phyloP scores from a whole-genome alignment of 1,140 invertebrate species.

The Drosophila sulfurigaster region DNA sequence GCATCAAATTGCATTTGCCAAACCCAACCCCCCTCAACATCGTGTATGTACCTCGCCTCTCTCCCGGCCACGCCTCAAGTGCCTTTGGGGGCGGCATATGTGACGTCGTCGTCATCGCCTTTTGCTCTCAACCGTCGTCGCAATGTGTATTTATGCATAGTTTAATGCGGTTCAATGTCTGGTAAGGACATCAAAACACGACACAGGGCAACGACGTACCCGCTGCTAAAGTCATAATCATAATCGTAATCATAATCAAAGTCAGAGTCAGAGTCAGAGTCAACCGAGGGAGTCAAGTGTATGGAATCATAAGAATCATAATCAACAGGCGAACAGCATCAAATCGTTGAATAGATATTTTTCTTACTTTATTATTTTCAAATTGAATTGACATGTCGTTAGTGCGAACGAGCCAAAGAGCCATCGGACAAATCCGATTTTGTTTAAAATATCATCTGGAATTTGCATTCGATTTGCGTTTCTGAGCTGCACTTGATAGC shows the following conservation, averaged over 20 bases:
- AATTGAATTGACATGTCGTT: slow-evolving; percentile 79
- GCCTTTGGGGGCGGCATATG: slow-evolving; percentile 66
- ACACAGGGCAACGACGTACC: slow-evolving; percentile 49
- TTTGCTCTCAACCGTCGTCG: slow-evolving; percentile 46
- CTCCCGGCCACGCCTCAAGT: slow-evolving; percentile 32
- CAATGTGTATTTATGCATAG: slow-evolving; percentile 82
- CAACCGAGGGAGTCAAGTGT: slow-evolving; percentile 5
- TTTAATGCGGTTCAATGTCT: slow-evolving; percentile 83
- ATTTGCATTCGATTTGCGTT: slow-evolving; percentile 66
- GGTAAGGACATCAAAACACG: slow-evolving; percentile 81
- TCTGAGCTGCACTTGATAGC: slow-evolving; percentile 16
- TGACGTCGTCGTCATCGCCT: slow-evolving; percentile 16
- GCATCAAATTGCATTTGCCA: slow-evolving; percentile 79
- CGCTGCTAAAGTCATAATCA: slow-evolving; percentile 72
- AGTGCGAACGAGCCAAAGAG: slow-evolving; percentile 20
- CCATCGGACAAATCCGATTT: slow-evolving; percentile 75
- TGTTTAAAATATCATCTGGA: slow-evolving; percentile 70
- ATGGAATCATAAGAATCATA: slow-evolving; percentile 54
- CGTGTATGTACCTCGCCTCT: neutral
- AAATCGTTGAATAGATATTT: slow-evolving; percentile 61
- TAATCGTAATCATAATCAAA: slow-evolving; percentile 64
- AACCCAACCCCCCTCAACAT: slow-evolving; percentile 27
- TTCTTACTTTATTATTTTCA: slow-evolving; percentile 72
- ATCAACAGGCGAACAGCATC: slow-evolving; percentile 56
- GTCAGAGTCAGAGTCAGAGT: slow-evolving; percentile 26